Evolutionary conservation across 2,797 vertebrate genomes (phyloP), one percentile per base, ranked within the genome.

Genomic region (Vireo griseus): DNA sequence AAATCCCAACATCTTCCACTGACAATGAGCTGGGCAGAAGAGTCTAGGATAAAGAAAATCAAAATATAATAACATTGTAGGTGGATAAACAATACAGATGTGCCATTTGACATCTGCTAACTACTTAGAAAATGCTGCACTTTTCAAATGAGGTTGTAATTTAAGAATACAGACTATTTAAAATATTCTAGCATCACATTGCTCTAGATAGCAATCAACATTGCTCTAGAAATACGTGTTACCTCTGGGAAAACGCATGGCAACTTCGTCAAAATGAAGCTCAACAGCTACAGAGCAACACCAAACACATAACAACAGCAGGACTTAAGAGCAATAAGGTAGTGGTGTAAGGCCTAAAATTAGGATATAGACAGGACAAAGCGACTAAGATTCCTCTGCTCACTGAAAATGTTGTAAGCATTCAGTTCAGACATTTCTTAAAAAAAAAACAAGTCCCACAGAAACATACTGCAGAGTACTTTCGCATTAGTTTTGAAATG

Each of bases 1-100:
- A 95, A 80, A 99, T 99, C n/a, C 98, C 98, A 22, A 97, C 61
- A 90, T 99, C 99, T 86, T 99, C 99, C 59, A 90, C 83, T 2
- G 99, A 99, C 81, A 99, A 95, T 61, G 99, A 99, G 97, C 98
- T 99, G 22, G 99, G 99, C 52, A 99, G 95, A 87, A 99, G 97
- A 14, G 98, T 98, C 99, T 99, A 92, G 26, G 52, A 75, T 24
- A 92, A 62, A 50, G 91, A 82, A 94, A 69, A 94, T 22, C 16
- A 77, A 77, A 94, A 77, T 8, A 55, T 16, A 67, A 22, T 33
- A 69, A 29, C 11, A 21, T 50, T 55, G 1, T 26, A 62, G 37
- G 7, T 33, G 33, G 28, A 61, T 44, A 57, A 82, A 61, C 2
- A 68, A 81, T 5, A 69, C 16, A 73, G 21, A 45, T 4, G 52